phyloP scores from a whole-genome alignment of 2,888 invertebrate species.

The Schizaphis graminum region DNA sequence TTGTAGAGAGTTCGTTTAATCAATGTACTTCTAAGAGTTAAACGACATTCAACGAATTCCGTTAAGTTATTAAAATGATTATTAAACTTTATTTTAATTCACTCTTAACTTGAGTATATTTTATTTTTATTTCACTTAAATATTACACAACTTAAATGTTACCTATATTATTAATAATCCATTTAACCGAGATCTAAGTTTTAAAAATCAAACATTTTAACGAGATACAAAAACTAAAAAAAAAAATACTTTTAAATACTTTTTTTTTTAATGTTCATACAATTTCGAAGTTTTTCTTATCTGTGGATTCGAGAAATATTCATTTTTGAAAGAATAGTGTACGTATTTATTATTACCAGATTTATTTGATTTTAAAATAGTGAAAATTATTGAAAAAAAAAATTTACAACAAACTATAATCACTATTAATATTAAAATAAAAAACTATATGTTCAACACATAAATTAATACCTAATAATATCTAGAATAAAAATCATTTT shows the following conservation, averaged over 20 bases:
- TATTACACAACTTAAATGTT: neutral
- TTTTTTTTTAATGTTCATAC: neutral
- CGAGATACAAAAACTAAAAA: neutral
- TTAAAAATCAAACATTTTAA: neutral
- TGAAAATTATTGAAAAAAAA: neutral
- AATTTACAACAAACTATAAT: neutral
- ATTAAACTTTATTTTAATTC: slow-evolving; percentile 8
- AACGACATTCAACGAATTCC: neutral
- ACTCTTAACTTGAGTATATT: neutral
- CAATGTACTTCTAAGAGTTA: neutral
- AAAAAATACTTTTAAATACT: neutral
- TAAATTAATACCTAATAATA: neutral
- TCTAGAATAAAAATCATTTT: neutral
- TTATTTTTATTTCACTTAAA: neutral
- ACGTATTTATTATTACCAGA: neutral
- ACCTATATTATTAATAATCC: slow-evolving; percentile 10
- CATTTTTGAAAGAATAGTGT: neutral
- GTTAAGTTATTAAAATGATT: neutral
- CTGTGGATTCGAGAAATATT: neutral
- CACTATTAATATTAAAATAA: neutral
- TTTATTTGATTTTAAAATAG: neutral
- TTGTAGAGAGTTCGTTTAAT: neutral
- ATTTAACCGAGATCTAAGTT: neutral
- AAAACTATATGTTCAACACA: neutral
- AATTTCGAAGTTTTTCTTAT: neutral